Conservation (phyloP, 2,113 vertebrate species). For the Prunella fulvescens region DNA sequence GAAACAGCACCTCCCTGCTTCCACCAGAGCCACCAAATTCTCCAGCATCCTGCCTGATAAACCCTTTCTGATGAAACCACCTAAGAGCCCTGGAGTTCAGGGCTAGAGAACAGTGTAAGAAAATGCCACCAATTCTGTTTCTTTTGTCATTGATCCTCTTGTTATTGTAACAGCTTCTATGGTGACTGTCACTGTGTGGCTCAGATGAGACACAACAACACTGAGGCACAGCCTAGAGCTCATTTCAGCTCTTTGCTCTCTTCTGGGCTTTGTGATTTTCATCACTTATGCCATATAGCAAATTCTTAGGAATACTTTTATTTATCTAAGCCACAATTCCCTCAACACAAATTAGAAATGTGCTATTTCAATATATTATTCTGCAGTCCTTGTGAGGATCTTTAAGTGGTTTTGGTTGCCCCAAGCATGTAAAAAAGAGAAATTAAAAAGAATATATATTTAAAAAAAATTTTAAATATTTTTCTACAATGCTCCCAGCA, state of each 20-base stretch:
- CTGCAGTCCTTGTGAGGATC: neutral
- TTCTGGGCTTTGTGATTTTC: neutral
- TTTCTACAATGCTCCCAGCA: neutral
- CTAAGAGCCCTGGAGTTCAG: neutral
- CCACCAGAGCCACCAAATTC: neutral
- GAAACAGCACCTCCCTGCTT: neutral
- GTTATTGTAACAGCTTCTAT: neutral
- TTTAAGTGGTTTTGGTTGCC: neutral
- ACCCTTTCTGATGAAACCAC: neutral
- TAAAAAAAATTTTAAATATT: neutral
- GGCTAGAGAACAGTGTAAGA: neutral
- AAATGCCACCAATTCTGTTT: neutral
- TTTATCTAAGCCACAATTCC: neutral
- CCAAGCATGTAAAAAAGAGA: neutral
- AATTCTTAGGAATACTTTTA: neutral
- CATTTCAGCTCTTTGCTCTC: neutral
- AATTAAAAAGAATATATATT: neutral
- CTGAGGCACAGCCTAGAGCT: neutral
- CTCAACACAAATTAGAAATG: neutral
- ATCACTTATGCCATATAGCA: neutral
- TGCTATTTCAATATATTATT: neutral
- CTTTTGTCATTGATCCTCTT: neutral
- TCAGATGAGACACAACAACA: neutral
- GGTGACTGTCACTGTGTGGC: neutral
- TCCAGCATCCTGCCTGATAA: neutral